phyloP scores from a whole-genome alignment of 92 coral and sea anemone genomes.

The Parazoanthus darwini region DNA sequence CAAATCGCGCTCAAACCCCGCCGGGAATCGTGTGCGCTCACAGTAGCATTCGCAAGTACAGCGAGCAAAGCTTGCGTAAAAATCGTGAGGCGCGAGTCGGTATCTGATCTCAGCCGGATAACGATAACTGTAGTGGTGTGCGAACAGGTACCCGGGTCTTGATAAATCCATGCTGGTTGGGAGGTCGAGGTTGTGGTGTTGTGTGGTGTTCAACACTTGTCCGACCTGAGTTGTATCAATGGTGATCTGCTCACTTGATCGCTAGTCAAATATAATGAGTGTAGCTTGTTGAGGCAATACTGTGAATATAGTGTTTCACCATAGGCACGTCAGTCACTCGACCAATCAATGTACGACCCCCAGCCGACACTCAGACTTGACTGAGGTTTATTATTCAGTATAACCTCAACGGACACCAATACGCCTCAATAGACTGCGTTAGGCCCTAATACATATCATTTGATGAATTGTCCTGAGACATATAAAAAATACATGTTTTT shows the following conservation, averaged over 20 bases:
- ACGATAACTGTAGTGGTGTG: slow-evolving; percentile 18
- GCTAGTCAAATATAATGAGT: slow-evolving; percentile 35
- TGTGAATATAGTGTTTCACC: slow-evolving; percentile 17
- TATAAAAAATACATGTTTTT: no score
- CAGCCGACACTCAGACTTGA: background rate
- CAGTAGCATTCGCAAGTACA: slow-evolving; percentile 41
- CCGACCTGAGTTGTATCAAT: background rate
- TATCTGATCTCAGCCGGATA: slow-evolving; percentile 33
- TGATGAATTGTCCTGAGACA: background rate
- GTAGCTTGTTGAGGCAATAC: slow-evolving; percentile 23
- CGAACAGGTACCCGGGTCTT: slow-evolving; percentile 1
- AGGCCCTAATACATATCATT: background rate
- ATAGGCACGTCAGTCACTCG: slow-evolving; percentile 12
- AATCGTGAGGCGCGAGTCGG: slow-evolving; percentile 18
- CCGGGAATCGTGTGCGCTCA: background rate
- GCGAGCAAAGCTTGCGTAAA: background rate
- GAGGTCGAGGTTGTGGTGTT: background rate
- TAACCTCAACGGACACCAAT: background rate
- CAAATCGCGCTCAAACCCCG: slow-evolving; percentile 8
- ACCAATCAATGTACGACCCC: slow-evolving; percentile 19
- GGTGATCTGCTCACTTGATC: slow-evolving; percentile 24
- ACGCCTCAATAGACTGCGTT: background rate
- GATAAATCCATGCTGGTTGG: slow-evolving; percentile 29
- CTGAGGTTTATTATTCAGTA: background rate
- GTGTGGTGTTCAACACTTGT: background rate